Percentiles rank a stretch among this genome's conserved stretches.
Conservation (phyloP, 2,797 vertebrate genomes). For the Acanthornis magna region DNA sequence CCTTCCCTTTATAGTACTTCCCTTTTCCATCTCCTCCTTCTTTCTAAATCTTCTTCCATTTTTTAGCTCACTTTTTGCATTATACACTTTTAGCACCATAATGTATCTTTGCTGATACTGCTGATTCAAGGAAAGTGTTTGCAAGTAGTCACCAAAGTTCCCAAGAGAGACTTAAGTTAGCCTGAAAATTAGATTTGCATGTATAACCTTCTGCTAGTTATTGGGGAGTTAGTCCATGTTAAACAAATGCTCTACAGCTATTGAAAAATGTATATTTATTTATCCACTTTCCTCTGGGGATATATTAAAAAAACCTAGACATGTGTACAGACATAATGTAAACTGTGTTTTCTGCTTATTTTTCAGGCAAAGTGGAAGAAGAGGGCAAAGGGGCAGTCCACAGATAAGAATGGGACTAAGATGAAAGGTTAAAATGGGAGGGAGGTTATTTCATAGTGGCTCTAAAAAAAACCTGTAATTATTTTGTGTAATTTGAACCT, state of each 20-base stretch:
- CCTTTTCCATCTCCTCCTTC: slow-evolving; percentile 54
- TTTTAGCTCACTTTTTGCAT: slow-evolving; percentile 48
- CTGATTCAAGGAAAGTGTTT: slow-evolving; percentile 8
- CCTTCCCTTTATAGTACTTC: slow-evolving; percentile 68
- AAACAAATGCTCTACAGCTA: slow-evolving; percentile 31
- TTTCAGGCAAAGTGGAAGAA: neutral
- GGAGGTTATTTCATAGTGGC: neutral
- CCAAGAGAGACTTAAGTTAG: slow-evolving; percentile 44
- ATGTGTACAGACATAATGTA: neutral
- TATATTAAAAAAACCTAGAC: neutral
- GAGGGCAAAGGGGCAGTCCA: neutral
- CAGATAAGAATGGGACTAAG: slow-evolving; percentile 38
- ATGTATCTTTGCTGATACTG: slow-evolving; percentile 24
- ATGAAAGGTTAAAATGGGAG: slow-evolving; percentile 17
- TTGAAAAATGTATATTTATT: slow-evolving; percentile 32
- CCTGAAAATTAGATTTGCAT: slow-evolving; percentile 42
- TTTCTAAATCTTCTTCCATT: slow-evolving; percentile 49
- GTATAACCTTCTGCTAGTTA: slow-evolving; percentile 33
- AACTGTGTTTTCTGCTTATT: slow-evolving; percentile 42
- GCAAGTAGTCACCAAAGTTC: slow-evolving; percentile 19
- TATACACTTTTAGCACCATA: slow-evolving; percentile 51
- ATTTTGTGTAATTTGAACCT: slow-evolving; percentile 43
- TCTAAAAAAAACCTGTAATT: slow-evolving; percentile 1
- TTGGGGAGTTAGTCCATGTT: neutral
- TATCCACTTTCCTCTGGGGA: neutral